These are phyloP conservation scores for Cryptocephalus primarius DNA, from an alignment of 2,888 invertebrate genomes.

Conservation along the genomic window DNA sequence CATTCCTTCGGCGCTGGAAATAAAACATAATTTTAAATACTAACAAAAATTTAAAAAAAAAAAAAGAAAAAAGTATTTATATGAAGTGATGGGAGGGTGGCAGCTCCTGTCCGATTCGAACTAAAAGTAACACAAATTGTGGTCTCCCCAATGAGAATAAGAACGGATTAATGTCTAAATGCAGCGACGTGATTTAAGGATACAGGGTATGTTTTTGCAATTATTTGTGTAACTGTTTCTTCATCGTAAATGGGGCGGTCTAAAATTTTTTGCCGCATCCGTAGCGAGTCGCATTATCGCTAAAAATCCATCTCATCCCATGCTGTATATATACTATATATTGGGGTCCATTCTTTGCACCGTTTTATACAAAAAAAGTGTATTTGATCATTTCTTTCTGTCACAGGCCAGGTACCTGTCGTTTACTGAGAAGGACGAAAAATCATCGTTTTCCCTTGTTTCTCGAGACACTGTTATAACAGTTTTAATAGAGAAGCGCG, in stretches of 20 bases:
- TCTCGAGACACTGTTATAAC: conserved; percentile 7
- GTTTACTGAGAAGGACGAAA: conserved; percentile 10
- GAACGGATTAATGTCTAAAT: conserved; percentile 32
- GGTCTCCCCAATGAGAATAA: conserved; percentile 32
- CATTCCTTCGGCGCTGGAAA: conserved; percentile 35
- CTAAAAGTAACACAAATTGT: conserved; percentile 12
- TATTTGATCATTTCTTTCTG: conserved; percentile 27
- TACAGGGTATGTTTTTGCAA: conserved; percentile 91
- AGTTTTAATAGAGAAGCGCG: no score
- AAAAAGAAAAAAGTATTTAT: conserved; percentile 10
- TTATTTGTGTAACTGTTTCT: conserved; percentile 58
- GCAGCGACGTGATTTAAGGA: conserved; percentile 74
- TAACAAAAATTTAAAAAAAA: no score
- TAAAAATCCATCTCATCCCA: conserved; percentile 24
- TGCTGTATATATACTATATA: conserved; percentile 32
- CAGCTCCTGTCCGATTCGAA: conserved; percentile 18
- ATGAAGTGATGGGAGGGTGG: conserved; percentile 20
- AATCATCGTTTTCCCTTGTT: conserved; percentile 21
- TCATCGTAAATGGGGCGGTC: conserved; percentile 29
- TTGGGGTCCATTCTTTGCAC: conserved; percentile 36
- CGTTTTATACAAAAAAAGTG: conserved; percentile 30
- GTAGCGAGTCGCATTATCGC: conserved; percentile 15
- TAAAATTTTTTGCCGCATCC: conserved; percentile 29
- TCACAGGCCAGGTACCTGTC: conserved; percentile 31
- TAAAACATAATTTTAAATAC: conserved; percentile 13